Evolutionary conservation across 2,888 invertebrate genomes (phyloP), one percentile per base, ranked within the genome.

Genomic region (Campoplex capitator): DNA sequence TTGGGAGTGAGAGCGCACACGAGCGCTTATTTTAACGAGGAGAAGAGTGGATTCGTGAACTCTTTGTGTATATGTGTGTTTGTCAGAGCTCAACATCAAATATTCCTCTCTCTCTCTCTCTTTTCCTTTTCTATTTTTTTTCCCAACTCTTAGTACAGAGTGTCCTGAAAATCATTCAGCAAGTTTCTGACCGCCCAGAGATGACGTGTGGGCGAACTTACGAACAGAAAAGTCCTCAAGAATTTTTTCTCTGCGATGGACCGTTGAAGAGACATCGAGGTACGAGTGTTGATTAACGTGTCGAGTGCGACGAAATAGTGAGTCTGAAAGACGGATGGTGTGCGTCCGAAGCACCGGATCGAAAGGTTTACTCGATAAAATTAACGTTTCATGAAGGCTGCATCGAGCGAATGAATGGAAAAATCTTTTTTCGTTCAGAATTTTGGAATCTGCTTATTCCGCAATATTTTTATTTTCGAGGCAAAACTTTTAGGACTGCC

Each of bases 1-100:
- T 94, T 91, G 92, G 89, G 91, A 93, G 90, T 91, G 91, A 91
- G 90, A 79, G 79, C 71, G 81, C 84, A 84, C 86, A 84, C 87
- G 82, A 82, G 87, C 78, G 87, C 51, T 58, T 87, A 23, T 23
- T 87, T 87, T 84, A 87, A 87, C 87, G 87, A 84, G 82, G 82
- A 77, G 84, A 80, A 68, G 74, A 81, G 85, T 84, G 83, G 85
- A 82, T 51, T 76, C 85, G 77, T 76, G 54, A 75, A n/a, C 67
- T 70, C 73, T 80, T 54, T 84, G 42, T 51, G 54, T 42, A 18
- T 67, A 4, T 67, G 28, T 65, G 54, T 35, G 42, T 58, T 56
- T 70, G 65, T 51, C 51, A 67, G 68, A 42, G 13, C 45, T 16
- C 79, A 65, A 76, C 70, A 77, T 83, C 75, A 48, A 71, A 73